Conservation (phyloP, 2,113 vertebrate genomes). For the Bubo bubo region DNA sequence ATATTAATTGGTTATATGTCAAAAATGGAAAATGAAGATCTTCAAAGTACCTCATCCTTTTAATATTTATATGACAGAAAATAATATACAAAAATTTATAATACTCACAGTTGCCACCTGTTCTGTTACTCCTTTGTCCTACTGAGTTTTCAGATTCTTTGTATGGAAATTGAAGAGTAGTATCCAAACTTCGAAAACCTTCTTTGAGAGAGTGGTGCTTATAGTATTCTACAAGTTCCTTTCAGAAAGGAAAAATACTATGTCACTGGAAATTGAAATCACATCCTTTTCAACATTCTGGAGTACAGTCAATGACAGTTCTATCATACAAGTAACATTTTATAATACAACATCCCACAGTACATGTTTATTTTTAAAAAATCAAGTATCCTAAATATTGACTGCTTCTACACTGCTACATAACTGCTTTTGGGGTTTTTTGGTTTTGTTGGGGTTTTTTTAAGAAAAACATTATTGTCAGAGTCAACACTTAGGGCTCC, state of each 20-base stretch:
- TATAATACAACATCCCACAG: background rate
- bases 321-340: background rate
- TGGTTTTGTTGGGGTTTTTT: background rate
- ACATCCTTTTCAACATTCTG: background rate
- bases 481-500: background rate
- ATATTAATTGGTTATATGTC: conserved; percentile 44
- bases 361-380: background rate
- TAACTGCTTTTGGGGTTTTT: background rate
- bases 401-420: background rate
- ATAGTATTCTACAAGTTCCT: conserved; percentile 97
- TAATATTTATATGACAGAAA: background rate
- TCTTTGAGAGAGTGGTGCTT: conserved; percentile 94
- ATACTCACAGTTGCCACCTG: conserved; percentile 86
- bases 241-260: background rate
- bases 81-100: background rate
- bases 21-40: conserved; percentile 41
- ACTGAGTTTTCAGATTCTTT: conserved; percentile 84
- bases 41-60: background rate
- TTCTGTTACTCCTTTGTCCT: conserved; percentile 76
- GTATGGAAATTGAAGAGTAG: conserved; percentile 91
- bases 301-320: background rate
- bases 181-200: conserved; percentile 94
- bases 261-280: background rate
- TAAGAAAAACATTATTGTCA: background rate
- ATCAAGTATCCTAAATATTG: background rate